phyloP scores from a whole-genome alignment of 2,888 invertebrate species.

The Drosophila merina region DNA sequence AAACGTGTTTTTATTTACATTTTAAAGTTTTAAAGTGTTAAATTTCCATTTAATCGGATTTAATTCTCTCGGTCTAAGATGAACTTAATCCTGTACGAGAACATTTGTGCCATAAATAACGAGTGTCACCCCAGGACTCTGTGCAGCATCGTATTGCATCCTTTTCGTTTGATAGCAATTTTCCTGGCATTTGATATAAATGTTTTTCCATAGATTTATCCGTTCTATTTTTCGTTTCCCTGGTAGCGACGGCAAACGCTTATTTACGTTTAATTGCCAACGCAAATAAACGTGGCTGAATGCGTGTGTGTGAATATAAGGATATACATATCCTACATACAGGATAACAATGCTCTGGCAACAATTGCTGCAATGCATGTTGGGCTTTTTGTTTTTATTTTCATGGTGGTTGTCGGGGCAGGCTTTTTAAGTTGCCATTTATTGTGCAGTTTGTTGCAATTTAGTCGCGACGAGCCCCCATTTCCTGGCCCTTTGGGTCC shows the following conservation, averaged over 20 bases:
- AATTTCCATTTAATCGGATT: not conserved
- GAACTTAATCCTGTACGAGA: not conserved
- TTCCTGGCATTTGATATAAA: constrained; percentile 34
- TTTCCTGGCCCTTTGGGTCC: constrained; percentile 31
- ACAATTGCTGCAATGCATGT: constrained; percentile 59
- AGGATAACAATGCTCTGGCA: constrained; percentile 41
- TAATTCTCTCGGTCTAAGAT: not conserved
- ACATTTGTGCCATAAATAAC: not conserved
- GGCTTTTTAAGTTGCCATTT: constrained; percentile 75
- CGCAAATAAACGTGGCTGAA: constrained; percentile 56
- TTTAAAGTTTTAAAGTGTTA: not conserved
- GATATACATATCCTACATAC: constrained; percentile 15
- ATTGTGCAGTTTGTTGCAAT: constrained; percentile 74
- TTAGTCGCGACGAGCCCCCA: constrained; percentile 52
- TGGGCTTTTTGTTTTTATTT: constrained; percentile 28
- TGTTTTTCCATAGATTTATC: constrained; percentile 27
- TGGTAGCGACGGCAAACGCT: constrained; percentile 51
- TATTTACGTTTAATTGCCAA: constrained; percentile 82
- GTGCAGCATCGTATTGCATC: constrained; percentile 12
- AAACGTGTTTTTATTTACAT: not conserved
- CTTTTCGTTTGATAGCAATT: constrained; percentile 35
- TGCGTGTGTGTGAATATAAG: constrained; percentile 20
- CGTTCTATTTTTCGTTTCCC: constrained; percentile 13
- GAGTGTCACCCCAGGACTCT: not conserved
- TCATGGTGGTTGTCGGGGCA: constrained; percentile 41